A percentile compares a stretch with the other conserved stretches of the same genome.
phyloP scores from a whole-genome alignment of 2,113 vertebrate species.

The Tragelaphus buxtoni region DNA sequence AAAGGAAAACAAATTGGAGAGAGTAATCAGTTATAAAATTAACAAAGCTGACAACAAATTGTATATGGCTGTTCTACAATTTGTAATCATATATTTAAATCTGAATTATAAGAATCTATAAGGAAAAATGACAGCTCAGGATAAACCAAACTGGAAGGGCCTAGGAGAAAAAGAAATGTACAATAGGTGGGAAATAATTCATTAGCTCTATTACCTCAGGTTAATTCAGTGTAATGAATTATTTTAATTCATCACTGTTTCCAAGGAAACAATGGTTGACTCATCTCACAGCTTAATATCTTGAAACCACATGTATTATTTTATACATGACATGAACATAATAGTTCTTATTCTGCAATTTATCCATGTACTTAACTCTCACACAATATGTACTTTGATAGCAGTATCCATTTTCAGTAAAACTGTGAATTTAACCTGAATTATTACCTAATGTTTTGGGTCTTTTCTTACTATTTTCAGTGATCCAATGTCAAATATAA shows the following conservation, averaged over 20 bases:
- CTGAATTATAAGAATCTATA: neutral
- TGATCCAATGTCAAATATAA: neutral
- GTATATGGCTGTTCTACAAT: neutral
- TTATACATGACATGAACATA: neutral
- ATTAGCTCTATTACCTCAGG: slow-evolving; percentile 11
- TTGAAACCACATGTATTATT: neutral
- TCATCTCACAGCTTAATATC: neutral
- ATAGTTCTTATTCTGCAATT: neutral
- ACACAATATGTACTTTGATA: neutral
- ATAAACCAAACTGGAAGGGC: neutral
- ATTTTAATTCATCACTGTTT: slow-evolving; percentile 45
- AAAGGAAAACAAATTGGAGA: neutral
- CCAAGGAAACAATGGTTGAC: slow-evolving; percentile 44
- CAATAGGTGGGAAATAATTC: neutral
- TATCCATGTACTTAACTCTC: neutral
- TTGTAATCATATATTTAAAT: slow-evolving; percentile 19
- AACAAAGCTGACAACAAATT: neutral
- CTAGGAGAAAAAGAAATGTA: neutral
- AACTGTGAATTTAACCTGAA: neutral
- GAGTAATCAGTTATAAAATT: neutral
- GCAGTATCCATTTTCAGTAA: neutral
- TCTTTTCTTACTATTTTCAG: slow-evolving; percentile 9
- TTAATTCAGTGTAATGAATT: slow-evolving; percentile 31
- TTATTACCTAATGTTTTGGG: neutral
- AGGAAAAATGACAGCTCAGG: neutral